Evolutionary conservation across 2,888 invertebrate genomes (phyloP).

Genomic region (Meghimatium bilineatum): DNA sequence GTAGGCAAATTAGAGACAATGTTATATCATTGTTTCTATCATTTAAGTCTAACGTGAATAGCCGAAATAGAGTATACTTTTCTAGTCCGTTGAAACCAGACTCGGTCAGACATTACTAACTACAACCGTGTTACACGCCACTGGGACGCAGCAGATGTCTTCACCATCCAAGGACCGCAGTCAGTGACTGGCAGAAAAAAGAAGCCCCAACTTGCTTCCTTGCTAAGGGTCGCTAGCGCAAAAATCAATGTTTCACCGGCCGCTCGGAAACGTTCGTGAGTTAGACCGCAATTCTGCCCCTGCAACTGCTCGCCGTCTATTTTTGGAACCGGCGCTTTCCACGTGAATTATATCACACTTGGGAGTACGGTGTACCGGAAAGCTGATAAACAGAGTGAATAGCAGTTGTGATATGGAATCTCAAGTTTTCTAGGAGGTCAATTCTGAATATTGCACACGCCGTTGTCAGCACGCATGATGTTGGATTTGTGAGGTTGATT

Average conservation of each 20-base stretch:
- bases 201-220: background rate
- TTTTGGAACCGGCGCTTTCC: slow-evolving; percentile 37
- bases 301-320: slow-evolving; percentile 9
- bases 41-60: background rate
- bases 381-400: slow-evolving; percentile 29
- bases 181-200: background rate
- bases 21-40: background rate
- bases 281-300: slow-evolving; percentile 6
- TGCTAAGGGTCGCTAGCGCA: slow-evolving; percentile 11
- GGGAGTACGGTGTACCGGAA: slow-evolving; percentile 21
- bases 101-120: background rate
- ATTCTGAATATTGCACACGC: background rate
- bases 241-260: slow-evolving; percentile 38
- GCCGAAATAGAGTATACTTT: background rate
- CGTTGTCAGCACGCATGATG: background rate
- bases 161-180: background rate
- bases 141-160: slow-evolving; percentile 12
- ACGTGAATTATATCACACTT: slow-evolving; percentile 28
- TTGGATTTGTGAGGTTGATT: background rate
- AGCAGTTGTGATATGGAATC: background rate
- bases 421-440: background rate
- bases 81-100: background rate
- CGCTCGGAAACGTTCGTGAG: slow-evolving; percentile 31
- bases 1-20: background rate
- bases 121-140: background rate